Base-by-base conservation (phyloP, 2,797 vertebrate species). In the Sebastolobus alascanus region DNA sequence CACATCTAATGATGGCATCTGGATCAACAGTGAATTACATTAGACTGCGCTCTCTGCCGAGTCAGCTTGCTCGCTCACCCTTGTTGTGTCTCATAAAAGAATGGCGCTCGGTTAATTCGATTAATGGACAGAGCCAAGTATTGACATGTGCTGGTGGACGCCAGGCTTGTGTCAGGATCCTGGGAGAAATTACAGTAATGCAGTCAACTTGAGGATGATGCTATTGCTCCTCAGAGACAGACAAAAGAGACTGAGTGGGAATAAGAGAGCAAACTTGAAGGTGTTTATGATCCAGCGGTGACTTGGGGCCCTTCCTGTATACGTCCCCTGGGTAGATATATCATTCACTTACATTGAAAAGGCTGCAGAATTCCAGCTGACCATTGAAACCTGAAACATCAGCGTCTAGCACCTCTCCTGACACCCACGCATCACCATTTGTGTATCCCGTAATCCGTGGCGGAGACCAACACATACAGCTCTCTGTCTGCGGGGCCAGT, bases 351-450 rank as follows among this genome's bases (percentile, higher is more conserved):
- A 80, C 78, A 78, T 31, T 54, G 56, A 70, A 64, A 80, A 80
- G 67, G 73, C 79, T 75, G n/a, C 63, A 83, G 66, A 72, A 80
- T 81, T 87, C 80, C 77, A 79, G 77, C 71, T 70, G 74, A 92
- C 82, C 18, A 16, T 81, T 90, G 91, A 89, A 89, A 92, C 87
- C 78, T 66, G 88, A 91, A 84, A 84, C 89, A 78, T 55, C 59
- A 46, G 58, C 38, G 80, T 83, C 90, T 89, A 50, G 75, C 80
- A 83, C 85, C 80, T 89, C 80, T 84, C 69, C 73, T 38, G 79
- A 84, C 87, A 79, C 86, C 84, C 89, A 83, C 88, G 59, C 82
- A 86, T 80, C 73, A 79, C 79, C 84, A 82, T 91, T 75, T 88
- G 85, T 76, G 76, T 75, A 60, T 86, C 77, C 86, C 40, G 38